Evolutionary conservation across 30 jellyfish, hydroid and myxozoan species (phyloP).

Genomic region (Turritopsis dohrnii): DNA sequence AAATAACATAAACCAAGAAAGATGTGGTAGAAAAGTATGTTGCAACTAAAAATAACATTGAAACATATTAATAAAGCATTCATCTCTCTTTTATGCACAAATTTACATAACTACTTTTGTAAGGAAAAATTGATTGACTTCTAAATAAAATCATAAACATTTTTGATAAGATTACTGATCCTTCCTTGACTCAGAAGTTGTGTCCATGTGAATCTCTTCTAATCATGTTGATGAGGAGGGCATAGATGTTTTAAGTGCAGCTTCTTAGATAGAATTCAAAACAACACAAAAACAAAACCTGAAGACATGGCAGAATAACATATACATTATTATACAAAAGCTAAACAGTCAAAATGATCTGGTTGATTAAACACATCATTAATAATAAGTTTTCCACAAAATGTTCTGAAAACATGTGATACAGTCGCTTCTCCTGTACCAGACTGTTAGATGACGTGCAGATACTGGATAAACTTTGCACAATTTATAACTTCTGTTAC

Average conservation of each 20-base stretch:
- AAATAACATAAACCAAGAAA: background rate
- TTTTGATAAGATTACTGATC: background rate
- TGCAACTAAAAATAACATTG: background rate
- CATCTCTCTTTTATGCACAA: background rate
- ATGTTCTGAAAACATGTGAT: too few relatives aligned
- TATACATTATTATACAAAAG: background rate
- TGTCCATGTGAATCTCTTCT: too few relatives aligned
- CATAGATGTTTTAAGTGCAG: too few relatives aligned
- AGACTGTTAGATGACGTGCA: background rate
- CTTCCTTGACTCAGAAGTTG: too few relatives aligned
- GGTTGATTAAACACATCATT: background rate
- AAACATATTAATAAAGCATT: background rate
- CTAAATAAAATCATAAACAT: background rate
- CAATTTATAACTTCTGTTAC: background rate
- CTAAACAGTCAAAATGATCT: background rate
- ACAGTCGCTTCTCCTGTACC: background rate
- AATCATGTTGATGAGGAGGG: too few relatives aligned
- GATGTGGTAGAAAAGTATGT: background rate
- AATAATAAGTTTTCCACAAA: too few relatives aligned
- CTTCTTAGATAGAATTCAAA: too few relatives aligned
- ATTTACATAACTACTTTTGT: background rate
- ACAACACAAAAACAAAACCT: too few relatives aligned
- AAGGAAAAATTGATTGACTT: background rate
- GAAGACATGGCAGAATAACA: background rate
- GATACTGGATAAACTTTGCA: background rate